phyloP scores from a whole-genome alignment of 2,797 vertebrate species.

The Diplodus sargus region DNA sequence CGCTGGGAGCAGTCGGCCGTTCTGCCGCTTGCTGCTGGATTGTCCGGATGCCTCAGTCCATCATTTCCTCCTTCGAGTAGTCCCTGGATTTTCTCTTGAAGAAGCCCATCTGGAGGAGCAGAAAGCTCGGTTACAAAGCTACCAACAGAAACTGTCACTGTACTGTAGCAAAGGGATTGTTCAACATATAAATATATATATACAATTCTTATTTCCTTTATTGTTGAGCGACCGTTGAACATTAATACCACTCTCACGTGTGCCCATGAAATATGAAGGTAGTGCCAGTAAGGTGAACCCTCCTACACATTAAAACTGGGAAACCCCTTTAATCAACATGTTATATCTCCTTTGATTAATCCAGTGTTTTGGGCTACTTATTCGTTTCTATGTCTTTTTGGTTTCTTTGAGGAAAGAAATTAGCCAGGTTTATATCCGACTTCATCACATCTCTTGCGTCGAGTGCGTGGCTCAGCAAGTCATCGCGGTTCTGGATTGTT shows the following conservation, averaged over 20 bases:
- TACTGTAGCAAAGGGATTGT: not conserved
- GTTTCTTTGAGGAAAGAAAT: too few species aligned
- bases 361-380: too few species aligned
- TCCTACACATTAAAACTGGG: too few species aligned
- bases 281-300: too few species aligned
- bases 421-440: too few species aligned
- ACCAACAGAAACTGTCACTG: not conserved
- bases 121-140: slow-evolving; percentile 41
- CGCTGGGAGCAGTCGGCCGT: slow-evolving; percentile 33
- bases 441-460: too few species aligned
- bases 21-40: slow-evolving; percentile 81
- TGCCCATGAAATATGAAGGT: too few species aligned
- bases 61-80: slow-evolving; percentile 89
- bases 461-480: too few species aligned
- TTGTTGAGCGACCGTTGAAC: not conserved
- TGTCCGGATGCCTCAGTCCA: slow-evolving; percentile 65
- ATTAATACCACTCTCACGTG: not conserved
- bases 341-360: too few species aligned
- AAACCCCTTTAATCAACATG: too few species aligned
- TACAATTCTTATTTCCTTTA: not conserved
- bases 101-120: slow-evolving; percentile 91
- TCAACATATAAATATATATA: not conserved
- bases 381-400: too few species aligned
- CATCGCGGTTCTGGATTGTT: too few species aligned
- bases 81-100: slow-evolving; percentile 96